A percentile compares a stretch with the other conserved stretches of the same genome.
Conservation (phyloP, 2,113 vertebrate species). For the Equus przewalskii region DNA sequence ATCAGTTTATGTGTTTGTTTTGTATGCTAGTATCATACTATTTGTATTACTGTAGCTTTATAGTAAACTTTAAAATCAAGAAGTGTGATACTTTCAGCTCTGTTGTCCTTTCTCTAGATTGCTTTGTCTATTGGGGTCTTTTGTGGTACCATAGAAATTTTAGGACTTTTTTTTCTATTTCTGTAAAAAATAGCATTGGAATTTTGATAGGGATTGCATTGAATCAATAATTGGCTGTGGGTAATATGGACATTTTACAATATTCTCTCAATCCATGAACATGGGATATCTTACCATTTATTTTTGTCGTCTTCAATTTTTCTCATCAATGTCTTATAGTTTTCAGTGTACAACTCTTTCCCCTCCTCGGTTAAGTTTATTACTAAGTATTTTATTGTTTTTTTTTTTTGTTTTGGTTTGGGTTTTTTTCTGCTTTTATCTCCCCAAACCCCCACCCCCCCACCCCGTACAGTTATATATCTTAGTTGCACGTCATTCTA, state of each 20-base stretch:
- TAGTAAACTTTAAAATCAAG: neutral
- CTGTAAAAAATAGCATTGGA: neutral
- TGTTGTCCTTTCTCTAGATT: neutral
- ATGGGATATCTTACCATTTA: neutral
- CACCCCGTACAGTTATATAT: too few species aligned
- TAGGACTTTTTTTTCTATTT: neutral
- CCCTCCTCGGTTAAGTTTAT: neutral
- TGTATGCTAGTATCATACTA: neutral
- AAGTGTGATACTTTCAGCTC: neutral
- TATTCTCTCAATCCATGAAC: too few species aligned
- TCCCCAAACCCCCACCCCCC: too few species aligned
- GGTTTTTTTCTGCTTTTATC: too few species aligned
- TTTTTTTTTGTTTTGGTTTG: neutral
- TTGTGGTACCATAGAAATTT: neutral
- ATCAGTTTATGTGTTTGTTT: neutral
- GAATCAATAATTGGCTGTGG: neutral
- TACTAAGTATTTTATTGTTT: neutral
- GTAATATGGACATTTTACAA: too few species aligned
- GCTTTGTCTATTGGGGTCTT: neutral
- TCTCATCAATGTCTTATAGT: neutral
- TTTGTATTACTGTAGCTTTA: neutral
- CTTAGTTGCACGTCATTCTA: too few species aligned
- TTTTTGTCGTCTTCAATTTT: neutral
- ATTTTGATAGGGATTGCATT: neutral
- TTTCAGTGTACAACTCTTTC: neutral